Evolutionary conservation across 2,888 invertebrate genomes (phyloP).

Genomic region (Antitype chi): DNA sequence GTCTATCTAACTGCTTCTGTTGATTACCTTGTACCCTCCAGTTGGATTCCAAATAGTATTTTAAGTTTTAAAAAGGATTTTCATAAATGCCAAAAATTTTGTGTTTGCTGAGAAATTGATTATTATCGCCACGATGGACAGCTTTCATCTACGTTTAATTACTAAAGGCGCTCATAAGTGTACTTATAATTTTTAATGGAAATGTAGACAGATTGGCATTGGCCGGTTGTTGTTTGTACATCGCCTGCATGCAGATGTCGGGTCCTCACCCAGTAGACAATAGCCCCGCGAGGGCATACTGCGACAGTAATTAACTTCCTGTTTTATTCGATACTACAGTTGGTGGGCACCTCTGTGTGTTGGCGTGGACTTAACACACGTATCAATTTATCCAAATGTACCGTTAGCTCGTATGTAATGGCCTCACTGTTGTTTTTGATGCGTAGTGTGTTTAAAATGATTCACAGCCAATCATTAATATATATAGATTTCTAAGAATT

Average conservation of each 20-base stretch:
- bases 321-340: constrained; percentile 64
- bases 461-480: constrained; percentile 53
- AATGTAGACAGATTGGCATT: constrained; percentile 20
- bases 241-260: constrained; percentile 53
- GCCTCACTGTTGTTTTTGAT: constrained; percentile 36
- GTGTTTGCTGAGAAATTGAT: background rate
- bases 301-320: constrained; percentile 70
- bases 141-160: background rate
- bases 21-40: constrained; percentile 35
- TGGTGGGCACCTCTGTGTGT: constrained; percentile 44
- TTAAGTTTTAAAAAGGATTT: constrained; percentile 5
- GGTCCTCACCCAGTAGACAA: constrained; percentile 57
- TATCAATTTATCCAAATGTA: constrained; percentile 62
- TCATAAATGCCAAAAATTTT: background rate
- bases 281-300: constrained; percentile 62
- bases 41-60: constrained; percentile 25
- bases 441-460: constrained; percentile 51
- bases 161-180: background rate
- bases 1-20: constrained; percentile 26
- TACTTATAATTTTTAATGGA: background rate
- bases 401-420: constrained; percentile 60
- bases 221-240: constrained; percentile 22
- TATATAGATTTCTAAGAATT: constrained; percentile 57
- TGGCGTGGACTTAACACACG: constrained; percentile 53
- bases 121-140: background rate